Evolutionary conservation across 1,140 invertebrate genomes (phyloP).

Genomic region (Teleogryllus occipitalis): DNA sequence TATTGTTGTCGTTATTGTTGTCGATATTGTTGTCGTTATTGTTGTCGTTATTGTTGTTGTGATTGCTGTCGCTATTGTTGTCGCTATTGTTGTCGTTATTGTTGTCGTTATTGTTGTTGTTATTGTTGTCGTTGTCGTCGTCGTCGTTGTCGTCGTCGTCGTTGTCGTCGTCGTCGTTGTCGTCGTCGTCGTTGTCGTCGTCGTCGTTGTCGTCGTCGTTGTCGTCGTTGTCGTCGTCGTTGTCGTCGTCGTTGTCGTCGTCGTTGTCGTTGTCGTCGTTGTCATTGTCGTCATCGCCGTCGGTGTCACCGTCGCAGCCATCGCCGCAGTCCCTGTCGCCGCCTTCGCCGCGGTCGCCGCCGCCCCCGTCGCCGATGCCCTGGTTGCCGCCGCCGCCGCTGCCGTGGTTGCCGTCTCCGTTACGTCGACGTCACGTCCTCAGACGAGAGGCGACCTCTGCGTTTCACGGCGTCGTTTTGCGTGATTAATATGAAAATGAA

Average conservation of each 20-base stretch:
- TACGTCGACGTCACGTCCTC: too few relatives aligned
- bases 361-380: too few relatives aligned
- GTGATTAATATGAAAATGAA: too few relatives aligned
- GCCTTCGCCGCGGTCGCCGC: too few relatives aligned
- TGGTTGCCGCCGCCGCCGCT: too few relatives aligned
- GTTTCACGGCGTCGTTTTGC: too few relatives aligned
- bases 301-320: not conserved
- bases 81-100: not conserved
- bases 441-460: too few relatives aligned
- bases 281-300: not conserved
- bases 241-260: not conserved
- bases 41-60: constrained; percentile 2
- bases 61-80: not conserved
- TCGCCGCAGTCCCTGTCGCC: not conserved
- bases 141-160: not conserved
- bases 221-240: not conserved
- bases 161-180: not conserved
- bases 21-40: not conserved
- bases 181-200: not conserved
- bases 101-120: constrained; percentile 3
- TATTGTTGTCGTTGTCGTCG: constrained; percentile 1
- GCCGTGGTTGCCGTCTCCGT: too few relatives aligned
- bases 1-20: not conserved
- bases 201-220: not conserved
- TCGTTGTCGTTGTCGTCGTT: not conserved